These are phyloP conservation scores for Coptodon bakossiorum DNA, from an alignment of 2,113 vertebrate species.

Conservation along the genomic window DNA sequence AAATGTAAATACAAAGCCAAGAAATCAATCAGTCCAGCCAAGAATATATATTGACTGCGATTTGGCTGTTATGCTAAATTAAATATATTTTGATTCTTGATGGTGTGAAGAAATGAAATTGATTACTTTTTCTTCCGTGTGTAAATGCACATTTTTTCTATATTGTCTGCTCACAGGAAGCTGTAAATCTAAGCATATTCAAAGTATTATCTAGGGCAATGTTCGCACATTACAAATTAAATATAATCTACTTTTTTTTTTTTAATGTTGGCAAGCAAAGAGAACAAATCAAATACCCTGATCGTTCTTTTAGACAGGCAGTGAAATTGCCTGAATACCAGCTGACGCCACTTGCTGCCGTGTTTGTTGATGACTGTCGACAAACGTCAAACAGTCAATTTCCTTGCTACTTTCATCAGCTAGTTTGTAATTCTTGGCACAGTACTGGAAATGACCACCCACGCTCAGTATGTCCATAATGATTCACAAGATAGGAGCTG, in stretches of 20 bases:
- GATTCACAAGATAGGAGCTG: neutral
- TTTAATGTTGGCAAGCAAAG: neutral
- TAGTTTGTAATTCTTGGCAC: conserved; percentile 8
- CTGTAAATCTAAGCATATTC: neutral
- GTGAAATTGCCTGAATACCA: neutral
- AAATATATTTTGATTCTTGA: neutral
- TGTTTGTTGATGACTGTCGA: neutral
- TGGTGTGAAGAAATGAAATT: neutral
- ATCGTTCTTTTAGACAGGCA: neutral
- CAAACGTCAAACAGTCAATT: neutral
- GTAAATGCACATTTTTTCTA: neutral
- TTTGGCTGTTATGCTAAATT: neutral
- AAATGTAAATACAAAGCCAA: neutral
- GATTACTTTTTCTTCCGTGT: neutral
- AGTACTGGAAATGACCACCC: conserved; percentile 16
- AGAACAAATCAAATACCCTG: neutral
- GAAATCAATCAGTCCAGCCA: neutral
- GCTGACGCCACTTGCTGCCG: neutral
- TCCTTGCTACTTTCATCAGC: neutral
- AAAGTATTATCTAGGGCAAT: neutral
- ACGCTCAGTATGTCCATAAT: neutral
- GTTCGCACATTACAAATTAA: neutral
- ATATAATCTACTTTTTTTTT: neutral
- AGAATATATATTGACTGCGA: neutral
- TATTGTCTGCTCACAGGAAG: neutral